These are phyloP conservation scores for Drosophila kanapiae DNA, from an alignment of 1,140 invertebrate species.

Conservation along the genomic window DNA sequence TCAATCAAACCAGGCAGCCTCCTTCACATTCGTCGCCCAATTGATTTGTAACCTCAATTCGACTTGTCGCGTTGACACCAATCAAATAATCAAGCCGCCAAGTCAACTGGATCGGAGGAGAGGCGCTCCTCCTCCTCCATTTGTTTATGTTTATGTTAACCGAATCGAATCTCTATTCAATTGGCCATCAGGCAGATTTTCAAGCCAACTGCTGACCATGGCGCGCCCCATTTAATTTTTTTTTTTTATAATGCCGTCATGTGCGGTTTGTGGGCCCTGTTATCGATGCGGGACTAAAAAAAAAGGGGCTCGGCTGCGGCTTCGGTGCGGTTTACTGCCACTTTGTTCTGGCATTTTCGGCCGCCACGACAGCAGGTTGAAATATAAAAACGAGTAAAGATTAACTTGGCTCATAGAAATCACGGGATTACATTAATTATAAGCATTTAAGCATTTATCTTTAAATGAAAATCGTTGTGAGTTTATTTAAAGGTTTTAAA, in stretches of 20 bases:
- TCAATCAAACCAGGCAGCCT: conserved; percentile 5
- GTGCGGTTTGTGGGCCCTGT: conserved; percentile 28
- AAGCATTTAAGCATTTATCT: background rate
- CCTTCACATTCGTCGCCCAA: conserved; percentile 44
- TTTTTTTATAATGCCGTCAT: conserved; percentile 30
- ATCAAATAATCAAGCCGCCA: conserved; percentile 29
- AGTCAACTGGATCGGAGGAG: conserved; percentile 41
- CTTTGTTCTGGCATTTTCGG: conserved; percentile 34
- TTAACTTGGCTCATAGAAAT: background rate
- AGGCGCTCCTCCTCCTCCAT: conserved; percentile 34
- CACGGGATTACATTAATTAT: too few species aligned
- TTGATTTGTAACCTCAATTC: conserved; percentile 78
- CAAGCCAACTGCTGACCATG: conserved; percentile 32
- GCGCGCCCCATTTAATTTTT: conserved; percentile 29
- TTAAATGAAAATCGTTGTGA: background rate
- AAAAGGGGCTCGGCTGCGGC: conserved; percentile 62
- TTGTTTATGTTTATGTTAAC: conserved; percentile 41
- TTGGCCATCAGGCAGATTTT: conserved; percentile 22
- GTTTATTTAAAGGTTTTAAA: too few species aligned
- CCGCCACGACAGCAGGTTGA: conserved; percentile 15
- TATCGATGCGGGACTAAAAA: conserved; percentile 31
- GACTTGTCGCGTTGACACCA: conserved; percentile 71
- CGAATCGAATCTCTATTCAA: conserved; percentile 48
- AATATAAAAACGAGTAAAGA: background rate
- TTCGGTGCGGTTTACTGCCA: background rate